phyloP scores from a whole-genome alignment of 2,888 invertebrate genomes.

The Ormia ochracea region DNA sequence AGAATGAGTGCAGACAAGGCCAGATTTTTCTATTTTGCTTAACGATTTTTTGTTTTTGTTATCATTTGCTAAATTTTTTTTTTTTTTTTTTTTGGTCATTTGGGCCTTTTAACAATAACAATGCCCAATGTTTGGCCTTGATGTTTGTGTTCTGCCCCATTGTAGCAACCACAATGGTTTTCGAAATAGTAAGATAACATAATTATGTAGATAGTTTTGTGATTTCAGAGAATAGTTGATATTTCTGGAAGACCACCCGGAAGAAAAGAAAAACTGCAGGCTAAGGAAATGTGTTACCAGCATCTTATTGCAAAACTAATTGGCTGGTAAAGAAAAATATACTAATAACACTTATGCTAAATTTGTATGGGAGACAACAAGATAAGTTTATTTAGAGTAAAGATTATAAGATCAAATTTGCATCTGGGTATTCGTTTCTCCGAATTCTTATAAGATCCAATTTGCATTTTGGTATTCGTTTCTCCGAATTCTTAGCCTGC shows the following conservation, averaged over 20 bases:
- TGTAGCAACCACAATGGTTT: conserved; percentile 4
- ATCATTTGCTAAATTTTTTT: conserved; percentile 28
- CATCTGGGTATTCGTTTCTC: too few species aligned
- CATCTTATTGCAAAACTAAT: neutral
- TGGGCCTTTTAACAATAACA: conserved; percentile 6
- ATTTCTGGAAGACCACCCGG: conserved; percentile 23
- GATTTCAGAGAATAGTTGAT: neutral
- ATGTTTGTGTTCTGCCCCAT: neutral
- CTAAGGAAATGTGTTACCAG: conserved; percentile 34
- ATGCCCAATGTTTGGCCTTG: conserved; percentile 19
- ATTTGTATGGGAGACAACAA: too few species aligned
- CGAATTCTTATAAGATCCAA: too few species aligned
- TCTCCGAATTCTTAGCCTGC: too few species aligned
- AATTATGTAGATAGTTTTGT: conserved; percentile 34
- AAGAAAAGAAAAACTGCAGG: neutral
- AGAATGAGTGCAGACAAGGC: neutral
- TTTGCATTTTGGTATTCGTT: too few species aligned
- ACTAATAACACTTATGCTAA: too few species aligned
- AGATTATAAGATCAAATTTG: too few species aligned
- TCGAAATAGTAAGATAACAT: conserved; percentile 34
- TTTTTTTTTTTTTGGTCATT: conserved; percentile 17
- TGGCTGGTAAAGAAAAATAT: too few species aligned
- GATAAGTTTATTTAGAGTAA: too few species aligned
- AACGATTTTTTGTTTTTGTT: neutral
- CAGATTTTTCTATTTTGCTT: neutral